Evolutionary conservation across 2,113 vertebrate species (phyloP).

Genomic region (Rhinopomastus cyanomelas): DNA sequence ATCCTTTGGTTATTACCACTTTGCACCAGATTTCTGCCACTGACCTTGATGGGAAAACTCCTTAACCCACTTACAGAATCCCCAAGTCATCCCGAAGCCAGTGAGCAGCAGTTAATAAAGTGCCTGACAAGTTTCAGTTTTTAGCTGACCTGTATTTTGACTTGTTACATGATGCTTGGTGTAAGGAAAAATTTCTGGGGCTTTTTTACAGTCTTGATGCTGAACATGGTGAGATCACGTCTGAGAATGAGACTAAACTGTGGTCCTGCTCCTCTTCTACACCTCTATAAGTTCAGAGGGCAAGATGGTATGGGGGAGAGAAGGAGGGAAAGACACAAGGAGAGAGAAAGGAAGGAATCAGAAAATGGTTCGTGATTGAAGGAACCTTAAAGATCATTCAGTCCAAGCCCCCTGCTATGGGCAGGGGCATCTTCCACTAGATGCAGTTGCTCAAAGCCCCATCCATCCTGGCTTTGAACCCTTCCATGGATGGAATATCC

Average conservation of each 20-base stretch:
- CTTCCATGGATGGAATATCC: too few relatives aligned
- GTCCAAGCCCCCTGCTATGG: too few relatives aligned
- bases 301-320: rapidly evolving
- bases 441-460: too few relatives aligned
- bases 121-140: not conserved
- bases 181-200: not conserved
- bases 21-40: conserved; percentile 13
- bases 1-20: not conserved
- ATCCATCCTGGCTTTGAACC: too few relatives aligned
- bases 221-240: not conserved
- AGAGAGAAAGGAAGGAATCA: not conserved
- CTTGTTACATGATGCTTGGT: not conserved
- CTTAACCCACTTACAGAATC: conserved; percentile 44
- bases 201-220: not conserved
- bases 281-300: not conserved
- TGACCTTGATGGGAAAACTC: conserved; percentile 37
- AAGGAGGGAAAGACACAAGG: not conserved
- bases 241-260: not conserved
- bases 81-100: not conserved
- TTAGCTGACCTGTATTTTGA: conserved; percentile 56
- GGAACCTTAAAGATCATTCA: too few relatives aligned
- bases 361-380: too few relatives aligned
- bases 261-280: not conserved
- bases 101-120: conserved; percentile 16
- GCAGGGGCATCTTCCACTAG: too few relatives aligned